Percentiles rank a stretch among this genome's conserved stretches.
These are phyloP conservation scores for Drosophila stalkeri DNA, from an alignment of 2,888 invertebrate species.

Conservation along the genomic window DNA sequence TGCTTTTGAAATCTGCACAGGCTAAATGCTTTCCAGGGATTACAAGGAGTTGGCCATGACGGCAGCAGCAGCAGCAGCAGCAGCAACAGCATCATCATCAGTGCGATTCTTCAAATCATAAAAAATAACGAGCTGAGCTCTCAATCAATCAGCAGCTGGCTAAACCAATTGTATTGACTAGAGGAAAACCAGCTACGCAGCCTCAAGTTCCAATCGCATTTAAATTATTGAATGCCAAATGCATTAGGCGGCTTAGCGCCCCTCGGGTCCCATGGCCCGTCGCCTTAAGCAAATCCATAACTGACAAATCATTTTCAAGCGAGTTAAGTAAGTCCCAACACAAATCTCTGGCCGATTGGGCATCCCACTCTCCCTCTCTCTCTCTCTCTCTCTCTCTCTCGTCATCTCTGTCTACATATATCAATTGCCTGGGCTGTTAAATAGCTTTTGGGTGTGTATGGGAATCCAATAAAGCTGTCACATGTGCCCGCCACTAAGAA, in stretches of 20 bases:
- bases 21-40: constrained; percentile 18
- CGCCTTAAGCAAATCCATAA: constrained; percentile 50
- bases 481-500: constrained; percentile 66
- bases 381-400: not conserved
- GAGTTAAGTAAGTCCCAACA: constrained; percentile 55
- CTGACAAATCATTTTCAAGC: constrained; percentile 75
- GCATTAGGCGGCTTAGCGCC: constrained; percentile 60
- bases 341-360: constrained; percentile 38
- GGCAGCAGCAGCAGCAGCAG: too few relatives aligned
- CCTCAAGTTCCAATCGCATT: constrained; percentile 44
- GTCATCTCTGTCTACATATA: constrained; percentile 22
- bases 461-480: constrained; percentile 78
- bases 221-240: constrained; percentile 69
- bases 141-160: constrained; percentile 77
- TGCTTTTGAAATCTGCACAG: not conserved
- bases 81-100: constrained; percentile 16
- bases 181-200: constrained; percentile 11
- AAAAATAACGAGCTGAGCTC: constrained; percentile 52
- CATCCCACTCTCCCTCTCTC: not conserved
- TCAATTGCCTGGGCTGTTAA: constrained; percentile 63
- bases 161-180: constrained; percentile 66
- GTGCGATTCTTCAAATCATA: constrained; percentile 46
- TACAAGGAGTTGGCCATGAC: constrained; percentile 34
- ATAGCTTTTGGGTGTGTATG: constrained; percentile 67
- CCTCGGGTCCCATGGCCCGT: not conserved